Percentiles rank a stretch among this genome's conserved stretches.
phyloP scores from a whole-genome alignment of 2,113 vertebrate species.

The Anguilla rostrata region DNA sequence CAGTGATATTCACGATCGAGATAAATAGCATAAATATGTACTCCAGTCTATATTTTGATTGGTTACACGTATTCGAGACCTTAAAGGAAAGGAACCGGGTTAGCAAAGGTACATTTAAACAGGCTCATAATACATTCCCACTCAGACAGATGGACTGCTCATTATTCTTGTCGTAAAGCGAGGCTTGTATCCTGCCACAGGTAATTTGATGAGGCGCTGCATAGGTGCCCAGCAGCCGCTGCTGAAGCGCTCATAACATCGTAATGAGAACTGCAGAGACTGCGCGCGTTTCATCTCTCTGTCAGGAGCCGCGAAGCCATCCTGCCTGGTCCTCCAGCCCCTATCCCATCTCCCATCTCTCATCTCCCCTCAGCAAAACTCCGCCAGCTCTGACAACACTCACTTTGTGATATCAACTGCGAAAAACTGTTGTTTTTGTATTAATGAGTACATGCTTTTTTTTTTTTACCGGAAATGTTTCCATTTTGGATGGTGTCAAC shows the following conservation, averaged over 20 bases:
- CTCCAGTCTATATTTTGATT: too few species aligned
- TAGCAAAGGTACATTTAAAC: background rate
- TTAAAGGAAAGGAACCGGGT: too few species aligned
- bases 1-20: too few species aligned
- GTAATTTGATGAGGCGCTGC: background rate
- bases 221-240: background rate
- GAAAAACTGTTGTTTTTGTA: background rate
- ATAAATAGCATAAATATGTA: too few species aligned
- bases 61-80: too few species aligned
- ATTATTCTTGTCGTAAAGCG: background rate
- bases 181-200: background rate
- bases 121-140: background rate
- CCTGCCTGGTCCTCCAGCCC: background rate
- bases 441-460: background rate
- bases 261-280: too few species aligned
- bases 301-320: background rate
- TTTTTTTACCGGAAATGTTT: background rate
- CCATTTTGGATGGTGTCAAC: background rate
- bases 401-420: background rate
- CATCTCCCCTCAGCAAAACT: too few species aligned
- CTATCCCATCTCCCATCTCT: too few species aligned
- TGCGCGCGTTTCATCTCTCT: background rate
- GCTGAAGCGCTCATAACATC: too few species aligned
- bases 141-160: background rate
- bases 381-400: background rate